phyloP scores from a whole-genome alignment of 2,888 invertebrate species.

The Poecilus cupreus region DNA sequence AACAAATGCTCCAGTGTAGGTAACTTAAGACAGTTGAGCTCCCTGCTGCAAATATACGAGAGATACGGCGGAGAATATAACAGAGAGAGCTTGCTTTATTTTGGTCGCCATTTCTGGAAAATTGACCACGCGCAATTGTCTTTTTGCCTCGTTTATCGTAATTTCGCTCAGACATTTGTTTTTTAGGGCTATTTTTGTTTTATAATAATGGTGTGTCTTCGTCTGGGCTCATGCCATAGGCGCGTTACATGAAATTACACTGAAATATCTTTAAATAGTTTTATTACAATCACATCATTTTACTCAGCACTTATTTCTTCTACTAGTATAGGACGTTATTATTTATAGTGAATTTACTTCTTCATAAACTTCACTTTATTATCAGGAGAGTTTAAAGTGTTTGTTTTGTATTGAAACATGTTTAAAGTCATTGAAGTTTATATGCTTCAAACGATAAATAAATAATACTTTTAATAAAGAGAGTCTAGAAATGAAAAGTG shows the following conservation, averaged over 20 bases:
- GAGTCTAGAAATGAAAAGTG: no score
- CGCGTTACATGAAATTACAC: background rate
- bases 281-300: no score
- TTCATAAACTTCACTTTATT: no score
- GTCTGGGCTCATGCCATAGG: background rate
- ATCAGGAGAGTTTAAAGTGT: no score
- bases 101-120: constrained; percentile 17
- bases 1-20: constrained; percentile 9
- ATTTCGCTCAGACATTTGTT: constrained; percentile 8
- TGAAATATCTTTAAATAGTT: background rate
- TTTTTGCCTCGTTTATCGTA: constrained; percentile 37
- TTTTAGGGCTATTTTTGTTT: background rate
- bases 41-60: no score
- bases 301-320: no score
- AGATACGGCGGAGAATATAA: background rate
- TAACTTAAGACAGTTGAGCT: background rate
- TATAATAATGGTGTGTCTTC: background rate
- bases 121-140: constrained; percentile 34
- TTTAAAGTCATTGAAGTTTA: no score
- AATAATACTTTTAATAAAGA: no score
- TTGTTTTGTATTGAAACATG: no score
- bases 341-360: no score
- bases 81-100: background rate
- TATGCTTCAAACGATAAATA: no score
- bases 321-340: no score